Percentiles rank a stretch among this genome's conserved stretches.
Evolutionary conservation across 2,888 invertebrate species (phyloP).

Genomic region (Trissolcus japonicus): DNA sequence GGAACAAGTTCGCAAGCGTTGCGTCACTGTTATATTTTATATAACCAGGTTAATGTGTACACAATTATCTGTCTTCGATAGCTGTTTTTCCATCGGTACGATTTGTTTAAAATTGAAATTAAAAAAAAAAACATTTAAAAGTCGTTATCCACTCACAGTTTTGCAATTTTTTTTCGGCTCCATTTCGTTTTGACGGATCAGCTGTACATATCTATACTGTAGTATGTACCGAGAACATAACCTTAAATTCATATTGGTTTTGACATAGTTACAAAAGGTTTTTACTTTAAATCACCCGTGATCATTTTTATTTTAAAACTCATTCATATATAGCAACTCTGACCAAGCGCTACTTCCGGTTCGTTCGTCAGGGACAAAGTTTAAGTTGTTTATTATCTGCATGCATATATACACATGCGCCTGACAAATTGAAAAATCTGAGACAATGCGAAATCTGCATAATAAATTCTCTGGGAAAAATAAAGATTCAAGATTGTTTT

Average conservation of each 20-base stretch:
- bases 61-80: conserved; percentile 23
- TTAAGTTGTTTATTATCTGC: conserved; percentile 48
- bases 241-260: conserved; percentile 12
- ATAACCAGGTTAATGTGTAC: conserved; percentile 24
- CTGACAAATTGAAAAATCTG: background rate
- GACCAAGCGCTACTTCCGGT: conserved; percentile 66
- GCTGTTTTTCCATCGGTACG: conserved; percentile 11
- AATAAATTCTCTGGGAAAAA: conserved; percentile 2
- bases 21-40: conserved; percentile 8
- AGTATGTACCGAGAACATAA: conserved; percentile 12
- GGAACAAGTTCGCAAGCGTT: conserved; percentile 11
- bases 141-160: background rate
- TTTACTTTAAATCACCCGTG: background rate
- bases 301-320: conserved; percentile 27
- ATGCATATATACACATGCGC: conserved; percentile 24
- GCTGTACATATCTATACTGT: too few species aligned
- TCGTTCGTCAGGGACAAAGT: conserved; percentile 64
- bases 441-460: conserved; percentile 20
- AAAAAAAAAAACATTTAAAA: too few species aligned
- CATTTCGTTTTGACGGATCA: too few species aligned
- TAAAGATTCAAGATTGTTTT: conserved; percentile 2
- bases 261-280: background rate
- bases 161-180: too few species aligned
- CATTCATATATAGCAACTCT: conserved; percentile 60
- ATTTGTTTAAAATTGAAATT: too few species aligned